Conservation (phyloP, 2,113 vertebrate genomes). For the Baryphthengus martii region DNA sequence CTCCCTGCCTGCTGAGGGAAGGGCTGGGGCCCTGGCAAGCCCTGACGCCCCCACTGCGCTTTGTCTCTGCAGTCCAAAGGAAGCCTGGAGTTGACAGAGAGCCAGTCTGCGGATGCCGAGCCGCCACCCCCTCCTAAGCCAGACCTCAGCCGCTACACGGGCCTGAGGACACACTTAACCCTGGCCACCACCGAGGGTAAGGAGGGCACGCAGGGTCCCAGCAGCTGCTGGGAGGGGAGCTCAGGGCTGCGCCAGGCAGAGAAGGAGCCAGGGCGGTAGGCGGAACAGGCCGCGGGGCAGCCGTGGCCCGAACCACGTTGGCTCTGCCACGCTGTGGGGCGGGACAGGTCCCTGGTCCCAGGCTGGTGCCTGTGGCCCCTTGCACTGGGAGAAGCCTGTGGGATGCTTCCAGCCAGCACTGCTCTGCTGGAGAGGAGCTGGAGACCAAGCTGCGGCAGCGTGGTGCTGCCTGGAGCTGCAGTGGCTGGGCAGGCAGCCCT, state of each 20-base stretch:
- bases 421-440: background rate
- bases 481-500: background rate
- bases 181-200: slow-evolving; percentile 89
- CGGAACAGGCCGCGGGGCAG: background rate
- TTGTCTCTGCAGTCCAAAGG: slow-evolving; percentile 85
- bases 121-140: slow-evolving; percentile 95
- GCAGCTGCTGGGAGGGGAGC: background rate
- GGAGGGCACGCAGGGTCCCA: slow-evolving; percentile 22
- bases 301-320: background rate
- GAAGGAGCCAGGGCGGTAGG: background rate
- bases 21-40: background rate
- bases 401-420: background rate
- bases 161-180: slow-evolving; percentile 82
- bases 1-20: background rate
- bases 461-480: background rate
- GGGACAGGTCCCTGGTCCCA: fast-evolving
- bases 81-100: slow-evolving; percentile 92
- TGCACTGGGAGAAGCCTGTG: background rate
- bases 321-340: background rate
- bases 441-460: fast-evolving
- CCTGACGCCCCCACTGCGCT: background rate
- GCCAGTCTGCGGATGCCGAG: slow-evolving; percentile 93
- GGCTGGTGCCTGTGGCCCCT: background rate
- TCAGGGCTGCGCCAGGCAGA: background rate
- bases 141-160: slow-evolving; percentile 88